Conservation (phyloP, 2,888 invertebrate species). For the Synanthedon tipuliformis region DNA sequence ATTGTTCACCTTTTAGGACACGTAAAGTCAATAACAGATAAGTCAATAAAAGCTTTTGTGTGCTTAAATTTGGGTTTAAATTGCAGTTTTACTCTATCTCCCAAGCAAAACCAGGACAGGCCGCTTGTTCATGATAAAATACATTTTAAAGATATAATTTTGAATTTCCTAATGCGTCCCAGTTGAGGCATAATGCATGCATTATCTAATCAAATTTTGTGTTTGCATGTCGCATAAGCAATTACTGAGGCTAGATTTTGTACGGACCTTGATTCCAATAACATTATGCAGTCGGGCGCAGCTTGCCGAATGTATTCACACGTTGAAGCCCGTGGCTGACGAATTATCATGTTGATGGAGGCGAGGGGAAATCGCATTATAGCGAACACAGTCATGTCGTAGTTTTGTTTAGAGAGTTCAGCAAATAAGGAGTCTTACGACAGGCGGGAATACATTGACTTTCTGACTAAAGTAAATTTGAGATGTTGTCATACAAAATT, state of each 20-base stretch:
- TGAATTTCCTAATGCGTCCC: too few species aligned
- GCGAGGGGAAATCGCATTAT: constrained; percentile 25
- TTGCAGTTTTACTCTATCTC: too few species aligned
- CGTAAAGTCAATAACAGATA: too few species aligned
- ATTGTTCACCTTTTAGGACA: too few species aligned
- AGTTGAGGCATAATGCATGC: background rate
- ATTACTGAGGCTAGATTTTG: background rate
- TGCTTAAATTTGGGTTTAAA: too few species aligned
- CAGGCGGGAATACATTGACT: constrained; percentile 39
- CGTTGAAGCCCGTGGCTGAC: constrained; percentile 9
- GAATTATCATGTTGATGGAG: constrained; percentile 18
- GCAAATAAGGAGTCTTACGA: constrained; percentile 23
- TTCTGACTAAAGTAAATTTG: constrained; percentile 16
- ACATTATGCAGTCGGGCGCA: constrained; percentile 11
- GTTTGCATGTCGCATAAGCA: background rate
- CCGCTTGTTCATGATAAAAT: too few species aligned
- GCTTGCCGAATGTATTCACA: constrained; percentile 13
- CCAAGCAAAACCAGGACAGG: too few species aligned
- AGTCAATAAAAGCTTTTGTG: too few species aligned
- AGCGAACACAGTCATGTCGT: constrained; percentile 6
- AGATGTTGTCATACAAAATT: background rate
- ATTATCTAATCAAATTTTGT: background rate
- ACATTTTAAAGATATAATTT: too few species aligned
- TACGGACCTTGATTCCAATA: constrained; percentile 10
- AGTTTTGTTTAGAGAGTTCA: constrained; percentile 17